Conservation (phyloP, 2,797 vertebrate species). For the Gephyroberyx darwinii region DNA sequence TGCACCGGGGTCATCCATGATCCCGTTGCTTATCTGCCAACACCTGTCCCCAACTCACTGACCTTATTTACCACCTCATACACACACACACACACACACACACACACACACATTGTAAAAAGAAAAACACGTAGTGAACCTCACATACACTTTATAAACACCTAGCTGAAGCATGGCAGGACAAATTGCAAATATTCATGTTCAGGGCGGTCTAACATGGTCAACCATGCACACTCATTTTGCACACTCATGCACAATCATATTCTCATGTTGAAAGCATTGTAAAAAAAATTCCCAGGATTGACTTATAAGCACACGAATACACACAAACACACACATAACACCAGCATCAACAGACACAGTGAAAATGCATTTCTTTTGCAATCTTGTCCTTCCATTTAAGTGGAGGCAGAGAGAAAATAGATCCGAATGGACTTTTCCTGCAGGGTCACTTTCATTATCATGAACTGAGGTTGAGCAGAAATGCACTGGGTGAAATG, state of each 20-base stretch:
- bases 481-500: neutral
- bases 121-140: neutral
- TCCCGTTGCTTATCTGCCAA: conserved; percentile 14
- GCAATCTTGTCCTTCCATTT: no score
- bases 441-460: conserved; percentile 36
- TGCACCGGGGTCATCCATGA: conserved; percentile 14
- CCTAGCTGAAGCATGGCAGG: neutral
- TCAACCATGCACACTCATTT: no score
- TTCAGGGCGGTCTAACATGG: no score
- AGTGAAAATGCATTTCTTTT: neutral
- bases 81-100: conserved; percentile 4
- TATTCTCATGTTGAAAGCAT: no score
- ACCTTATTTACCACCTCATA: conserved; percentile 30
- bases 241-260: no score
- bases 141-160: neutral
- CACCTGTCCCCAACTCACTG: conserved; percentile 48
- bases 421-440: conserved; percentile 23
- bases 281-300: no score
- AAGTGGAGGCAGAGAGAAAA: conserved; percentile 22
- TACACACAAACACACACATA: conserved; percentile 3
- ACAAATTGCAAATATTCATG: no score
- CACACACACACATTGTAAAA: neutral
- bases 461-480: conserved; percentile 26
- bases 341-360: conserved; percentile 6
- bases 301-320: neutral